Evolutionary conservation across 2,113 vertebrate genomes (phyloP), one percentile per base, ranked within the genome.

Genomic region (Carassius gibelio): DNA sequence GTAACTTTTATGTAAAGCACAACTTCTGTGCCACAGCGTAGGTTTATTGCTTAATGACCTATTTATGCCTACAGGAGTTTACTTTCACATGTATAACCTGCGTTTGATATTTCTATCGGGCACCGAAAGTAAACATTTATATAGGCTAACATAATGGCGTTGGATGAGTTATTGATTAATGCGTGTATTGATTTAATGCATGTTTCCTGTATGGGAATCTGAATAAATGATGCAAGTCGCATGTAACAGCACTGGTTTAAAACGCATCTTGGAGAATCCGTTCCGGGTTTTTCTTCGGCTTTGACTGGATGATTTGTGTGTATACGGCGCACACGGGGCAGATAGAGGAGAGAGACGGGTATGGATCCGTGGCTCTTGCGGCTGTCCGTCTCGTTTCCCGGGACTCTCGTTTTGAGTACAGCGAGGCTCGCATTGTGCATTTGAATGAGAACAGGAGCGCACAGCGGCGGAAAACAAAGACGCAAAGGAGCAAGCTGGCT

Each of bases 261-360:
- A 30, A 19, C 68, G 8, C 52, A 52, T 62, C 64, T 72, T 34
- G 5, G 15, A 26, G 0, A 42, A 38, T 92, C 91, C 88, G 89
- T 26, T 87, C 90, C 93, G 75, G 45, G 84, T 90, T 90, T 93
- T 92, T 10, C 34, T 38, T 2, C n/a, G 10, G 59, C 76, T 15
- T 74, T 4, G 45, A 61, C 75, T 55, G 81, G 64, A 42, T 26
- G 85, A 68, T 87, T 64, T n/a, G 82, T 83, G 74, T 82, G 34
- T 69, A 45, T 57, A 72, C 50, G 38, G 42, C 42, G 79, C 55
- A 77, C 76, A 59, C 82, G 83, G 75, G 62, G 59, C 38, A 82
- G 84, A 71, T 38, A 38, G 36, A 80, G 48, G 55, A 52, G 75
- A 30, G 62, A 36, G 52, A 71, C 55, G 84, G 89, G 76, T 62